These are phyloP conservation scores for Gnathonemus longibarbis DNA, from an alignment of 2,113 vertebrate species.

Conservation along the genomic window DNA sequence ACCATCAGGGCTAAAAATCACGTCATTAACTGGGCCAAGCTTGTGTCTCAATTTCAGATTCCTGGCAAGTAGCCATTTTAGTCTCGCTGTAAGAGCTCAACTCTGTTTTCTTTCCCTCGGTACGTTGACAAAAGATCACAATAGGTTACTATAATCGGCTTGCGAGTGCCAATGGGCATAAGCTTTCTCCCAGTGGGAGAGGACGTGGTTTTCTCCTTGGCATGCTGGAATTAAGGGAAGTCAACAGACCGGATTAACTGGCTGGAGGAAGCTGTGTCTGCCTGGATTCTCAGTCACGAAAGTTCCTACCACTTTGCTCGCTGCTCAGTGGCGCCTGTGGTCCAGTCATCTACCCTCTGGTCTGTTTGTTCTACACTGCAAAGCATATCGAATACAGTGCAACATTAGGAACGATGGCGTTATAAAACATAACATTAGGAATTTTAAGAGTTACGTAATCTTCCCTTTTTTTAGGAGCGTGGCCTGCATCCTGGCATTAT, in stretches of 20 bases:
- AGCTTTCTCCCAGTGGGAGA: slow-evolving; percentile 8
- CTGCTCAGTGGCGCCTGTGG: neutral
- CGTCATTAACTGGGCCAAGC: neutral
- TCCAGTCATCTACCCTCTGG: neutral
- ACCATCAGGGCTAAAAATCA: neutral
- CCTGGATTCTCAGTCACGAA: neutral
- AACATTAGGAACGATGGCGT: neutral
- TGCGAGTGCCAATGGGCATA: neutral
- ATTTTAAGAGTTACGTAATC: neutral
- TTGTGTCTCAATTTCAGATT: neutral
- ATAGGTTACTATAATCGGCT: slow-evolving; percentile 9
- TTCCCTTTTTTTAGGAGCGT: neutral
- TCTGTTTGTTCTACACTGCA: neutral
- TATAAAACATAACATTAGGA: neutral
- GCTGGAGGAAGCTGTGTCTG: neutral
- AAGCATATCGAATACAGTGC: neutral
- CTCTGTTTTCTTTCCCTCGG: neutral
- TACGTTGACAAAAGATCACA: neutral
- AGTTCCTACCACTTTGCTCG: neutral
- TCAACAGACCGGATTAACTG: neutral
- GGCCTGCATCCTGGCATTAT: neutral
- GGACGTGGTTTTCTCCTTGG: slow-evolving; percentile 8
- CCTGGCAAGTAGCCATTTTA: neutral
- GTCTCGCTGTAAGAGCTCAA: neutral
- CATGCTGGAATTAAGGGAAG: neutral